Evolutionary conservation across 2,113 vertebrate species (phyloP).

Genomic region (Colistium nudipinnis): DNA sequence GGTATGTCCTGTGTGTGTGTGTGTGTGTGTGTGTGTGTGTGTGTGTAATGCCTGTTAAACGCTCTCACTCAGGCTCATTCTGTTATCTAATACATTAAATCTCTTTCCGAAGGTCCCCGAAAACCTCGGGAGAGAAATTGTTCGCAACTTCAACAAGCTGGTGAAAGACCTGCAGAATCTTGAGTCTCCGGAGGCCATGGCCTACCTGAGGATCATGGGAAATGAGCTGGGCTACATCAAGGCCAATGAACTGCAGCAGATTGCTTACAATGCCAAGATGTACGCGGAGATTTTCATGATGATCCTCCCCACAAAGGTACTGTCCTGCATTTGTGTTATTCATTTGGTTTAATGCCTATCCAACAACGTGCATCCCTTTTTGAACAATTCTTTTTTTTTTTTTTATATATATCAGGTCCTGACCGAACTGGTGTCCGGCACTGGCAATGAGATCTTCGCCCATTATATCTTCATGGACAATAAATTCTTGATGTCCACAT

Average conservation of each 20-base stretch:
- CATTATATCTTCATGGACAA: slow-evolving; percentile 97
- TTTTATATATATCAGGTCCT: slow-evolving; percentile 46
- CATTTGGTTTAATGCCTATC: not conserved
- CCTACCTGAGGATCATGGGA: slow-evolving; percentile 88
- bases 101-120: slow-evolving; percentile 68
- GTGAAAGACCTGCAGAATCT: slow-evolving; percentile 83
- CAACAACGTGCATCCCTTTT: not conserved
- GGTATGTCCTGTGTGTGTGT: slow-evolving; percentile 49
- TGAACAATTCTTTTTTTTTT: not conserved
- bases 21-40: no score
- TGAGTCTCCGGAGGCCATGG: slow-evolving; percentile 87
- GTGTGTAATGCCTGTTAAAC: slow-evolving; percentile 4
- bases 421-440: slow-evolving; percentile 74
- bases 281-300: slow-evolving; percentile 47
- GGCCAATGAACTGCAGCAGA: slow-evolving; percentile 80
- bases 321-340: not conserved
- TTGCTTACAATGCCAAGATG: slow-evolving; percentile 62
- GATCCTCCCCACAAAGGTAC: slow-evolving; percentile 62
- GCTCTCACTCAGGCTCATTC: not conserved
- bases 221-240: slow-evolving; percentile 91
- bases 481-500: slow-evolving; percentile 88
- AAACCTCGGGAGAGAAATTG: slow-evolving; percentile 84
- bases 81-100: slow-evolving; percentile 2
- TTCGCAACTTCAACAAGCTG: slow-evolving; percentile 85
- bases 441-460: slow-evolving; percentile 84